Conservation (phyloP, 2,888 invertebrate species). For the Stenotaenia linearis region DNA sequence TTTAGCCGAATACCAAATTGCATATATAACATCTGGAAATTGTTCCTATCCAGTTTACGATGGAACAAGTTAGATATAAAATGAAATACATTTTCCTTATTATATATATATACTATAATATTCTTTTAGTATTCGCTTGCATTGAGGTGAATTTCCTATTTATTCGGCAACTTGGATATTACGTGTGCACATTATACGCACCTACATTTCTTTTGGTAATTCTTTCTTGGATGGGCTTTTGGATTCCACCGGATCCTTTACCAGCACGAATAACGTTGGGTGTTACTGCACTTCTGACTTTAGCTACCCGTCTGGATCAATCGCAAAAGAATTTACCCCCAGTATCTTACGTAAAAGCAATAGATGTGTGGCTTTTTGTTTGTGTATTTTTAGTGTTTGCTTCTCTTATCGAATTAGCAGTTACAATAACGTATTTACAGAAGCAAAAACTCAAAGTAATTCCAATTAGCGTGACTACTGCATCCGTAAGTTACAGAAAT, state of each 20-base stretch:
- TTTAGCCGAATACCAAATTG: neutral
- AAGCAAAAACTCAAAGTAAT: neutral
- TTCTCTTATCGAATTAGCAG: constrained; percentile 34
- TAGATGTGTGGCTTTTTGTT: constrained; percentile 37
- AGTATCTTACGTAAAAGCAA: constrained; percentile 36
- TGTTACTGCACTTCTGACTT: constrained; percentile 36
- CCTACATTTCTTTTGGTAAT: constrained; percentile 36
- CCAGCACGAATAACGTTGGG: constrained; percentile 36
- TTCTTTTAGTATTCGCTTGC: neutral
- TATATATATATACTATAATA: too few relatives aligned
- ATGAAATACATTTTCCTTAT: neutral
- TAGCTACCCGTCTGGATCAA: constrained; percentile 36
- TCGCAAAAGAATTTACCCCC: constrained; percentile 33
- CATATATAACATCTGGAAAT: neutral
- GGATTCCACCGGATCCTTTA: constrained; percentile 32
- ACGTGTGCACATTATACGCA: constrained; percentile 30
- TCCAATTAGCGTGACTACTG: neutral
- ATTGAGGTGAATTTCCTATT: neutral
- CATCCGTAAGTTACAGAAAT: neutral
- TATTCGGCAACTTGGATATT: constrained; percentile 9
- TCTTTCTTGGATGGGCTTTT: constrained; percentile 36
- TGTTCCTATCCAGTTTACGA: neutral
- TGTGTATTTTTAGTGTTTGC: constrained; percentile 34
- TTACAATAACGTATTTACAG: neutral
- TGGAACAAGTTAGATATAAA: neutral